A percentile compares a stretch with the other conserved stretches of the same genome.
Conservation (phyloP, 1,140 invertebrate species). For the Rhopalosiphum padi region DNA sequence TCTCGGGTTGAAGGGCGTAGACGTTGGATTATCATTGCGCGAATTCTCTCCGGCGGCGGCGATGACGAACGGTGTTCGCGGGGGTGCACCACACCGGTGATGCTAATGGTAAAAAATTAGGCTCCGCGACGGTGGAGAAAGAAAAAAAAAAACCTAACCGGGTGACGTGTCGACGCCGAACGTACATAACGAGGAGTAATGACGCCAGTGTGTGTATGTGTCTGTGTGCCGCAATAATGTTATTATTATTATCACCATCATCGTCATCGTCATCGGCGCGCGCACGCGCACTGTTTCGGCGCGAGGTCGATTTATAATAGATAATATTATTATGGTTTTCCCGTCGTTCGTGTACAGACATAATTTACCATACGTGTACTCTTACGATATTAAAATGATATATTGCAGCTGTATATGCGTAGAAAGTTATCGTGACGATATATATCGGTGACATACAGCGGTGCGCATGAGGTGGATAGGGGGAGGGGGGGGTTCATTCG, state of each 20-base stretch:
- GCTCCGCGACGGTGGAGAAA: background rate
- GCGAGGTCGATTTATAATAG: background rate
- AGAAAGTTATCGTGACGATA: background rate
- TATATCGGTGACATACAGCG: background rate
- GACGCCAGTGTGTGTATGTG: background rate
- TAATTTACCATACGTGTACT: background rate
- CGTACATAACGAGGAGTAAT: constrained; percentile 36
- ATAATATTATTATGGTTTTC: background rate
- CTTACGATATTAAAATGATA: background rate
- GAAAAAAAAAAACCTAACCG: background rate
- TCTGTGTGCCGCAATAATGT: background rate
- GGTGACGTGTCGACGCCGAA: constrained; percentile 13
- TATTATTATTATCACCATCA: background rate
- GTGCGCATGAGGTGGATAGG: background rate
- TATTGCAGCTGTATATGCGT: background rate
- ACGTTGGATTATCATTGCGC: background rate
- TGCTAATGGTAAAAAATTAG: constrained; percentile 45
- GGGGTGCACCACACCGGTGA: background rate
- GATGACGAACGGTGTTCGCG: background rate
- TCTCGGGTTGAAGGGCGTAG: background rate
- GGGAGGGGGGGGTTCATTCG: background rate
- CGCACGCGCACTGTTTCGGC: background rate
- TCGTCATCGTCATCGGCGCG: too few species aligned
- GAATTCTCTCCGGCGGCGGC: background rate
- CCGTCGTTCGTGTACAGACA: background rate